Evolutionary conservation across 2,113 vertebrate genomes (phyloP).

Genomic region (Puffinus mauretanicus): DNA sequence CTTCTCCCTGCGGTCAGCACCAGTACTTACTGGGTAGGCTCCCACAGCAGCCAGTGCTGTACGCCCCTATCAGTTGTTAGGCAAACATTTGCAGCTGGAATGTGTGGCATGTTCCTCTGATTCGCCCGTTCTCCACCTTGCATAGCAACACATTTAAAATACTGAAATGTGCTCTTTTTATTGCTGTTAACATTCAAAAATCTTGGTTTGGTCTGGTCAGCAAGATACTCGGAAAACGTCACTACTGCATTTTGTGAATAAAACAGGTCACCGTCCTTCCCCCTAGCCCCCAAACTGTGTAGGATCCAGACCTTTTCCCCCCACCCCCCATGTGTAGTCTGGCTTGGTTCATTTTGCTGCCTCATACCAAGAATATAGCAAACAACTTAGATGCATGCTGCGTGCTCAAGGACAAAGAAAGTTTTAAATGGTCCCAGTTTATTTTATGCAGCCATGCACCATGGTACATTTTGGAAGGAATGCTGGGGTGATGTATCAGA

Average conservation of each 20-base stretch:
- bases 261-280: not conserved
- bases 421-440: not conserved
- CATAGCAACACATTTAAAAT: not conserved
- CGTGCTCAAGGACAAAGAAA: not conserved
- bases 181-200: not conserved
- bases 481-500: not conserved
- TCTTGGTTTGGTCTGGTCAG: not conserved
- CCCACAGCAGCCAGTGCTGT: not conserved
- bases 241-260: not conserved
- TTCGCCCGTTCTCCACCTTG: not conserved
- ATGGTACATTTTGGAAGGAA: not conserved
- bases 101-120: not conserved
- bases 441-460: not conserved
- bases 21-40: not conserved
- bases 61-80: not conserved
- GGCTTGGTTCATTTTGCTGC: not conserved
- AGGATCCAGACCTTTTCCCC: not conserved
- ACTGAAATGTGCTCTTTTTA: not conserved
- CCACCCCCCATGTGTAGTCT: not conserved
- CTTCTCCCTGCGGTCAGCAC: not conserved
- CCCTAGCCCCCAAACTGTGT: not conserved
- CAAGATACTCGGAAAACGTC: not conserved
- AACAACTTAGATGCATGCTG: not conserved
- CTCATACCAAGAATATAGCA: not conserved
- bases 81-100: slow-evolving; percentile 29